Evolutionary conservation across 2,888 invertebrate species (phyloP), one percentile per base, ranked within the genome.

Genomic region (Drosophila merina): DNA sequence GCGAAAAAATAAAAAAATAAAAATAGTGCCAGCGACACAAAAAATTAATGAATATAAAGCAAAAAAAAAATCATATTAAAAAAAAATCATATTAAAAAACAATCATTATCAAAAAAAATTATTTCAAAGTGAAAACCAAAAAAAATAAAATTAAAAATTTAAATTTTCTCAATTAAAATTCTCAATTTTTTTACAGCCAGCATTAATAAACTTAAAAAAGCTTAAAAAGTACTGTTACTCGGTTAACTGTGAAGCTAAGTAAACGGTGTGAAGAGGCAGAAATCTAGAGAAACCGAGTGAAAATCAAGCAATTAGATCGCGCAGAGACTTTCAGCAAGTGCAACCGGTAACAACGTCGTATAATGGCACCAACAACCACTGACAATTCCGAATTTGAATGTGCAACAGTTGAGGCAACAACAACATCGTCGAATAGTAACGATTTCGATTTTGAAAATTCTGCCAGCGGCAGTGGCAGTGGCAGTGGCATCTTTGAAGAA

Each of bases 281-380:
- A 64, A 52, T 28, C 44, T 12, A 48, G 48, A 67, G 64, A 45
- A 69, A 51, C 45, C 45, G 49, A 72, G 9, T 63, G 44, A 68
- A 73, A 77, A 64, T 68, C 74, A 78, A 20, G 20, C 14, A 76
- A 74, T 67, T 73, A 59, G 48, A 49, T 40, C 60, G 48, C 66
- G 72, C 20, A 74, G 66, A 76, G 47, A 76, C 62, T 75, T 78
- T 78, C 47, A 86, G 88, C 76, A 83, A 84, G 83, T 79, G 87
- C 87, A 87, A 79, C 75, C 75, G 86, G 83, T 75, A 84, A 85
- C 59, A 77, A 73, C 89, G 75, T 91, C 89, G 74, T 91, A 91
- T 91, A 90, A 91, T 91, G 91, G 91, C 91, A 90, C 91, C 90
- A 77, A 90, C 84, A 89, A 91, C 77, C 88, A 87, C 85, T 88